Evolutionary conservation across 2,113 vertebrate species (phyloP).

Genomic region (Cygnus atratus): DNA sequence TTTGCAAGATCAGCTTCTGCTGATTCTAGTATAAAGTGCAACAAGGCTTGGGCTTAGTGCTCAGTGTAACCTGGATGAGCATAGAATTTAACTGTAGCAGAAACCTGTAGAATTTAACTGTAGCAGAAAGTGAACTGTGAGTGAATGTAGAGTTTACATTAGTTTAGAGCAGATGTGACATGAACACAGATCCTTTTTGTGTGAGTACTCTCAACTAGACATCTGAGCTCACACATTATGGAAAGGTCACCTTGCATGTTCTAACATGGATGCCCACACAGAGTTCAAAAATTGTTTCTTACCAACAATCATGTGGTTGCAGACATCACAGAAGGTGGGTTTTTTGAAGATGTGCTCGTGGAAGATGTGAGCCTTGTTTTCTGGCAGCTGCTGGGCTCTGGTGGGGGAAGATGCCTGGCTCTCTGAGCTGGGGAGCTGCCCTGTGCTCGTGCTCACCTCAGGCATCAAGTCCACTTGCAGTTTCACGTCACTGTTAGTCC

Average conservation of each 20-base stretch:
- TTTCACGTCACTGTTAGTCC: constrained; percentile 84
- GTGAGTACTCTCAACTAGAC: neutral
- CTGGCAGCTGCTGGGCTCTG: constrained; percentile 79
- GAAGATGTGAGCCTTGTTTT: constrained; percentile 88
- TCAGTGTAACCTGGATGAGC: neutral
- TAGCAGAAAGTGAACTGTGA: neutral
- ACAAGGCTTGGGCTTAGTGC: neutral
- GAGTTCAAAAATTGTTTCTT: constrained; percentile 54
- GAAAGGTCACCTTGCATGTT: neutral
- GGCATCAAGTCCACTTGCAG: constrained; percentile 82
- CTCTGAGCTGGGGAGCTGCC: constrained; percentile 80
- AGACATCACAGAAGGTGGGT: constrained; percentile 96
- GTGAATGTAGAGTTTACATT: neutral
- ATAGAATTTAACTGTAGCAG: neutral
- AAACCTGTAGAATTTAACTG: neutral
- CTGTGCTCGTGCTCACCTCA: constrained; percentile 85
- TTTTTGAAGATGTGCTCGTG: constrained; percentile 99
- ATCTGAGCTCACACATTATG: neutral
- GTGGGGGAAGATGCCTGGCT: constrained; percentile 82
- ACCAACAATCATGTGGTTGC: constrained; percentile 99
- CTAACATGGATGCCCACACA: fast-evolving
- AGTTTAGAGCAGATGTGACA: neutral
- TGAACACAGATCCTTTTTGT: neutral
- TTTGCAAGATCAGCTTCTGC: neutral
- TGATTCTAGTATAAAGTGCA: neutral